phyloP scores from a whole-genome alignment of 2,888 invertebrate species.

The Cremastobaeus sp. region DNA sequence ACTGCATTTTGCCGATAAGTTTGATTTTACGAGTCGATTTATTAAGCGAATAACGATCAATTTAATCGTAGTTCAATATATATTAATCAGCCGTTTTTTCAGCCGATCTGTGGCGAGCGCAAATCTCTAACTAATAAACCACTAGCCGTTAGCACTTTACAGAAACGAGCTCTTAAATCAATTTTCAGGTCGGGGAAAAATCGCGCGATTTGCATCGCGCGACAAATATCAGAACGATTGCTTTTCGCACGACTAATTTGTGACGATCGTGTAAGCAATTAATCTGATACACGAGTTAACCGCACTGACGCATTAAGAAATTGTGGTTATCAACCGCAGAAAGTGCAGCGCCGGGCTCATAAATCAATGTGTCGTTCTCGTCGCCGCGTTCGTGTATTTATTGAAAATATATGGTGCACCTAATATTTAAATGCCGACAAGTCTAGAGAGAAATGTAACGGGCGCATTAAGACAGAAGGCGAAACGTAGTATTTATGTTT shows the following conservation, averaged over 20 bases:
- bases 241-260: constrained; percentile 24
- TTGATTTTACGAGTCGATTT: constrained; percentile 21
- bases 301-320: constrained; percentile 33
- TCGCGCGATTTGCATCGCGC: constrained; percentile 19
- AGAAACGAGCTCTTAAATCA: constrained; percentile 16
- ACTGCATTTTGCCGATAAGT: constrained; percentile 35
- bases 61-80: constrained; percentile 31
- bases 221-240: constrained; percentile 12
- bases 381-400: constrained; percentile 51
- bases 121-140: constrained; percentile 27
- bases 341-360: constrained; percentile 42
- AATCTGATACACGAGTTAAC: constrained; percentile 44
- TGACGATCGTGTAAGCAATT: constrained; percentile 43
- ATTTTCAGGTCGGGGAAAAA: constrained; percentile 7
- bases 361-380: constrained; percentile 62
- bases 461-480: constrained; percentile 1
- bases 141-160: constrained; percentile 2
- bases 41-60: constrained; percentile 23
- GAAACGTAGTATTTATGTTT: constrained; percentile 5
- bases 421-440: constrained; percentile 42
- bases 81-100: constrained; percentile 38
- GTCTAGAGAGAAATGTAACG: constrained; percentile 4
- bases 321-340: constrained; percentile 34
- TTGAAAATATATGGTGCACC: constrained; percentile 45
- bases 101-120: constrained; percentile 11